phyloP scores from a whole-genome alignment of 2,888 invertebrate genomes.

The Rhagium mordax region DNA sequence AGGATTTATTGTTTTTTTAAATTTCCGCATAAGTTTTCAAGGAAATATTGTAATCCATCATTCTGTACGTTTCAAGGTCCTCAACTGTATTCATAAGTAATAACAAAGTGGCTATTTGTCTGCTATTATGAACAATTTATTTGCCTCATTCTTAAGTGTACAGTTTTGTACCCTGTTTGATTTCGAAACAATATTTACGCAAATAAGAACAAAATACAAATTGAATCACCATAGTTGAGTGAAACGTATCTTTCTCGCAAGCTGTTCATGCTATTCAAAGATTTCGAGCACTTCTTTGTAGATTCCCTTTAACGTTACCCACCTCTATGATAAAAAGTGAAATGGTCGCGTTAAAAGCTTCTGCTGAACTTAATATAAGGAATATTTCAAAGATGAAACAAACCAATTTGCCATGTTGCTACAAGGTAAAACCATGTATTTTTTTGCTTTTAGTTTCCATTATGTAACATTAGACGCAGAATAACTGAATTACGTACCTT shows the following conservation, averaged over 20 bases:
- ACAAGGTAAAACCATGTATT: neutral
- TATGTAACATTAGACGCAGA: slow-evolving; percentile 19
- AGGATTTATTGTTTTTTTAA: neutral
- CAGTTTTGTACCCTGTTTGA: too few relatives aligned
- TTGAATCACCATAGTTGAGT: neutral
- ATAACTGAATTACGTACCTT: slow-evolving; percentile 24
- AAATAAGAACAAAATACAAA: neutral
- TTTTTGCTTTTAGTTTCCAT: slow-evolving; percentile 18
- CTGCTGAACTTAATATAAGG: slow-evolving; percentile 17
- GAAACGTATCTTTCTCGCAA: neutral
- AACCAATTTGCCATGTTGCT: slow-evolving; percentile 20
- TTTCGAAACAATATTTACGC: neutral
- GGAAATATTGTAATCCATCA: too few relatives aligned
- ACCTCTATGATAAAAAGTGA: slow-evolving; percentile 15
- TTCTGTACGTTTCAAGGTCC: too few relatives aligned
- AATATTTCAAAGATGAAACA: slow-evolving; percentile 33
- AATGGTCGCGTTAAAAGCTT: slow-evolving; percentile 29
- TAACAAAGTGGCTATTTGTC: too few relatives aligned
- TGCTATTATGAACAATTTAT: too few relatives aligned
- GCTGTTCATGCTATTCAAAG: neutral
- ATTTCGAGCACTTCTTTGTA: slow-evolving; percentile 3
- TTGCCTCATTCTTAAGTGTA: too few relatives aligned
- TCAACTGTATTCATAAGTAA: too few relatives aligned
- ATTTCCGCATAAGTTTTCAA: neutral
- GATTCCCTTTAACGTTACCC: slow-evolving; percentile 7